Evolutionary conservation across 1,140 invertebrate genomes (phyloP), one percentile per base, ranked within the genome.

Genomic region (Eulimnadia texana): DNA sequence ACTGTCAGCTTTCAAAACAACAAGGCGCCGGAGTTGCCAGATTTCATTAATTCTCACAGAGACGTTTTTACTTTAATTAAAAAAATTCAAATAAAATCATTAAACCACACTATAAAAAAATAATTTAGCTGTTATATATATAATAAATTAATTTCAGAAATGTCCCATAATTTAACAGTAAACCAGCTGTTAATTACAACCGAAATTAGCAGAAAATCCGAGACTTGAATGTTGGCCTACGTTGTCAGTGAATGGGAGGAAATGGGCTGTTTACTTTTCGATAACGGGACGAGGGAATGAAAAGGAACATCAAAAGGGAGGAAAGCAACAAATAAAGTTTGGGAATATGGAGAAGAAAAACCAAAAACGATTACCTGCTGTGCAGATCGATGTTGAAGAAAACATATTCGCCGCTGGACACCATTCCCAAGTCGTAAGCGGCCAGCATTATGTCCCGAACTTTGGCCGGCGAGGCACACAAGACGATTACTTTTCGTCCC

Each of bases 341-440:
- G 50, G 23, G 50, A 20, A 19, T 11, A 52, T 16, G 50, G 10
- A 23, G 33, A 19, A 53, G 23, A 53, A 11, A 25, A 61, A 19
- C n/a, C n/a, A n/a, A n/a, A n/a, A n/a, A n/a, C n/a, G n/a, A n/a
- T 84, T 78, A 96, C 93, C 90, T 93, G 64, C 86, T 90, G 71
- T 93, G 94, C 11, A 97, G 77, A 72, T 97, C 93, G 67, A 98
- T 93, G 72, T 93, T 98, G 74, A 98, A 93, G 76, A 98, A 97
- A 29, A 95, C 92, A 73, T 97, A 98, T 77, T 98, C 94, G 16
- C 94, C 93, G 61, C 88, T 91, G 66, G 87, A 84, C 50, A 92
- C 86, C 88, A 96, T 93, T 61, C 91, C 90, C 33, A 97, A 77
- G 66, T 91, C 85, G 67, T 93, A 84, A 13, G 93, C 93, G 16